These are phyloP conservation scores for Mesocricetus auratus DNA, from an alignment of 2,113 vertebrate genomes.

Conservation along the genomic window DNA sequence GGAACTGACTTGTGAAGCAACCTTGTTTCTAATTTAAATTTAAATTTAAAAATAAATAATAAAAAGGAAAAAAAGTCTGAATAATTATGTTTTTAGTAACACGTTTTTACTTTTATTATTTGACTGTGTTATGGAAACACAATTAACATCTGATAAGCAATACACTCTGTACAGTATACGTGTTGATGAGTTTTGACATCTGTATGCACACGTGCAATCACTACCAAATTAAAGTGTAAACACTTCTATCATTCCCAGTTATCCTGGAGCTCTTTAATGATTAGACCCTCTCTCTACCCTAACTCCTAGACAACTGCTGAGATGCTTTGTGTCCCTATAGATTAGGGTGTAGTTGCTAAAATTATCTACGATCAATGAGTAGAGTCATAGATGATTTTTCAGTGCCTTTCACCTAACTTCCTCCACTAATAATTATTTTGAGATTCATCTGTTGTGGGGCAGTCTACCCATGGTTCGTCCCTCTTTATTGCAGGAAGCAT, in stretches of 20 bases:
- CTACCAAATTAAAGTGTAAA: neutral
- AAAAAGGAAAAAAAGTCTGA: too few species aligned
- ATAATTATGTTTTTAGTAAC: neutral
- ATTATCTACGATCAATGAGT: neutral
- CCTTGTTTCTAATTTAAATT: too few species aligned
- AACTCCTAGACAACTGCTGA: neutral
- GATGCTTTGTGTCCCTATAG: neutral
- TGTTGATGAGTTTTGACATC: neutral
- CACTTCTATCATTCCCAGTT: neutral
- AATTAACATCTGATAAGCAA: neutral
- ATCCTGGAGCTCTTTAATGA: neutral
- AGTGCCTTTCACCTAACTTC: neutral
- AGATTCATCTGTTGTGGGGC: neutral
- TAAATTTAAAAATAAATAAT: too few species aligned
- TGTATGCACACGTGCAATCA: neutral
- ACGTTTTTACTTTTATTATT: conserved; percentile 33
- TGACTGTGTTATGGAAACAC: conserved; percentile 9
- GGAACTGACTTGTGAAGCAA: too few species aligned
- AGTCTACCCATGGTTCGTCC: neutral
- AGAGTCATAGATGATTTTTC: neutral
- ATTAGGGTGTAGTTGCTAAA: conserved; percentile 30
- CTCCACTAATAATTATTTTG: conserved; percentile 9
- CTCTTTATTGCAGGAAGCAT: neutral
- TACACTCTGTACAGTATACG: neutral
- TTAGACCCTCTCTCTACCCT: neutral